phyloP scores from a whole-genome alignment of 1,140 invertebrate genomes.

The Leptestheria dahalacensis region DNA sequence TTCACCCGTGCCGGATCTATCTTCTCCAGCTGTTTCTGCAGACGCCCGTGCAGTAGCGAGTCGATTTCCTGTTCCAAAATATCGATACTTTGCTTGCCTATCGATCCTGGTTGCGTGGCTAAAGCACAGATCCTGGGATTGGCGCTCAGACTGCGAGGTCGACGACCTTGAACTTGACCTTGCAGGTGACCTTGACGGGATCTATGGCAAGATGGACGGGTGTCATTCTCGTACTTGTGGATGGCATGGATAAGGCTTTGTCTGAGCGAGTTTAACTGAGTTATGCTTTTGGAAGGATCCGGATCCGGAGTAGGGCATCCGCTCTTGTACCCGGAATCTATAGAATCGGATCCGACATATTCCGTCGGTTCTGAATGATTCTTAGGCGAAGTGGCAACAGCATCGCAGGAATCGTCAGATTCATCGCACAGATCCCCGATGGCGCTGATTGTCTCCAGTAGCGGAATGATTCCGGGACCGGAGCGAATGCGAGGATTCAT shows the following conservation, averaged over 20 bases:
- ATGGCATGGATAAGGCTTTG: not conserved
- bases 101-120: not conserved
- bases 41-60: not conserved
- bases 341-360: constrained; percentile 30
- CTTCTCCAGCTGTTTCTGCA: not conserved
- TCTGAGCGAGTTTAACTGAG: not conserved
- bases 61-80: not conserved
- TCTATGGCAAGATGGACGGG: not conserved
- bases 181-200: not conserved
- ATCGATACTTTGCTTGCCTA: not conserved
- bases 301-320: constrained; percentile 28
- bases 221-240: not conserved
- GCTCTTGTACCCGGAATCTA: constrained; percentile 32
- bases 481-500: not conserved
- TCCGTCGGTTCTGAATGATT: constrained; percentile 18
- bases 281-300: not conserved
- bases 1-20: not conserved
- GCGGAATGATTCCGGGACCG: constrained; percentile 21
- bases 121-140: not conserved
- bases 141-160: not conserved
- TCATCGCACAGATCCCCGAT: constrained; percentile 22
- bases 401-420: constrained; percentile 24
- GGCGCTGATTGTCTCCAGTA: constrained; percentile 28
- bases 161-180: not conserved
- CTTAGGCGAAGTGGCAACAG: not conserved